Base-by-base conservation (phyloP, 1,140 invertebrate species). In the Achroia grisella region DNA sequence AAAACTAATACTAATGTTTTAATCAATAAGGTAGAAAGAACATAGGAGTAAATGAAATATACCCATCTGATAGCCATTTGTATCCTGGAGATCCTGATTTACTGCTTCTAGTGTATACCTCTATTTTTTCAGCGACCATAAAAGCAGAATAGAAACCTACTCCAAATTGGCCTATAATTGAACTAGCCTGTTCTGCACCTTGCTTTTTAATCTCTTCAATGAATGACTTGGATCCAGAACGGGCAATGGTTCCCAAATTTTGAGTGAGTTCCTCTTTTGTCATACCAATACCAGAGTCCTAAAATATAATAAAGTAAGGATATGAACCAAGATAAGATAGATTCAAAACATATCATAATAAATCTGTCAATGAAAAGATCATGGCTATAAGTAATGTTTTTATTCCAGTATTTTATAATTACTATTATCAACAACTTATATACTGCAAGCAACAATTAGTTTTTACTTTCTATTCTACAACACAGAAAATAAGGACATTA, bases 81-180 rank as follows among this genome's bases (percentile, higher is more conserved):
- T 93, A 91, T 10, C 94, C 95, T 10, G 88, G 83, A 0, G 91
- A 88, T n/a, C 88, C 87, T 1, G 80, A 64, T 45, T 89, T 89
- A 2, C 89, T 89, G 45, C 89, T 90, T 35, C 85, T 87, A 4
- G 97, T 96, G 67, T 88, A 98, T 0, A 99, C 97, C 71, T 97
- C 95, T 10, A 99, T 95, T 77, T 93, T 94, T 60, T 98, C 92
- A 41, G 96, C 95, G 0, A 99, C 97, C 94, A 99, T 98, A 77
- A 99, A 99, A 0, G 94, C 91, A 32, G 97, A 98, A 71, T 99
- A 99, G 78, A 99, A 99, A 8, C 98, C 98, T 10, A 99, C 98
- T 51, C 97, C 98, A 89, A 99, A 99, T 74, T 99, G 97, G 4
- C 97, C 98, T 83, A 99, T 99, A 44, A 99, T 98, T 47, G 92